Conservation (phyloP, 2,113 vertebrate species). For the Saimiri boliviensis region DNA sequence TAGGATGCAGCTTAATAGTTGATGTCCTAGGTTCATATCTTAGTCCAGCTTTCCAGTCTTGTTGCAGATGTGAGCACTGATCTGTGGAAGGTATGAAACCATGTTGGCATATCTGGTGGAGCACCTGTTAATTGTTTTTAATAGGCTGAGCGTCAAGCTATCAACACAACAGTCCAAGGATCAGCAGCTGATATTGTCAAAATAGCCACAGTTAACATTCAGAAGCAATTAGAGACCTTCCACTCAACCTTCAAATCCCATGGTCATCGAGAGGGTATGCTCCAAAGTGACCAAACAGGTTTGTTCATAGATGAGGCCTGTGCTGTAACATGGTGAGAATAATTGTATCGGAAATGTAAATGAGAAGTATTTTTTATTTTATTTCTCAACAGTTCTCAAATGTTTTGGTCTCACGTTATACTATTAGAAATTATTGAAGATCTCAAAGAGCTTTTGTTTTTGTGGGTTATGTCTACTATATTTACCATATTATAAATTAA, state of each 20-base stretch:
- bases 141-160: constrained; percentile 97
- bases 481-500: constrained; percentile 40
- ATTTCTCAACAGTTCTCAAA: constrained; percentile 14
- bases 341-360: background rate
- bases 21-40: constrained; percentile 13
- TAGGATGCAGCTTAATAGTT: background rate
- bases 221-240: constrained; percentile 88
- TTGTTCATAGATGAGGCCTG: background rate
- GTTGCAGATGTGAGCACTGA: background rate
- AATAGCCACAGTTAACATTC: constrained; percentile 95
- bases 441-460: background rate
- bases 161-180: constrained; percentile 97
- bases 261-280: constrained; percentile 84
- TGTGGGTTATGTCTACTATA: background rate
- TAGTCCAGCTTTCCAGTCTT: background rate
- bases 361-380: background rate
- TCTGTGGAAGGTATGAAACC: background rate
- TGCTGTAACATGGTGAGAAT: background rate
- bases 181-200: constrained; percentile 98
- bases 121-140: background rate
- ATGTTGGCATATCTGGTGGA: background rate
- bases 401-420: constrained; percentile 2
- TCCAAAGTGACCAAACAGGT: constrained; percentile 73
- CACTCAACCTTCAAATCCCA: constrained; percentile 86
- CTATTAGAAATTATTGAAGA: constrained; percentile 21